Evolutionary conservation across 2,888 invertebrate species (phyloP).

Genomic region (Conops quadrifasciatus): DNA sequence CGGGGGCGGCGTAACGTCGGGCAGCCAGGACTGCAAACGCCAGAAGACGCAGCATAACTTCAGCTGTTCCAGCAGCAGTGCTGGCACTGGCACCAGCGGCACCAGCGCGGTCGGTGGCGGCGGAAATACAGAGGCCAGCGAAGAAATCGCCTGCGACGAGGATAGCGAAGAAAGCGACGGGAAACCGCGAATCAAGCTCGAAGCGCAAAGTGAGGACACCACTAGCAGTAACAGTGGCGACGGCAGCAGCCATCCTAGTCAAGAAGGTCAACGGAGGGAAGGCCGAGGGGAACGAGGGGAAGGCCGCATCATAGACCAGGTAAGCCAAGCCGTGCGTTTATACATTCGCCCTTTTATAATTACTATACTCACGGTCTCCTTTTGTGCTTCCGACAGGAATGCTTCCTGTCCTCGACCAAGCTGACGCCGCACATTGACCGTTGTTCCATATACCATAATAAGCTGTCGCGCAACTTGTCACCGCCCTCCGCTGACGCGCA

Average conservation of each 20-base stretch:
- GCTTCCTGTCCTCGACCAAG: constrained; percentile 49
- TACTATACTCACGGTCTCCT: neutral
- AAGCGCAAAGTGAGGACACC: neutral
- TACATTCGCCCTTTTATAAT: neutral
- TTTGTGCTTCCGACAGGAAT: constrained; percentile 41
- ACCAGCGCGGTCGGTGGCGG: too few species aligned
- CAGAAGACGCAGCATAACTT: constrained; percentile 65
- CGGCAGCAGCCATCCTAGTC: neutral
- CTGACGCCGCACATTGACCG: constrained; percentile 54
- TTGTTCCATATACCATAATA: constrained; percentile 15
- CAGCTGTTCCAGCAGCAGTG: constrained; percentile 15
- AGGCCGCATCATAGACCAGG: constrained; percentile 1
- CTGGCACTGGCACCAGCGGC: too few species aligned
- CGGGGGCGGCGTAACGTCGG: constrained; percentile 31
- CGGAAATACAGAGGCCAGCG: constrained; percentile 1
- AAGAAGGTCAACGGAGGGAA: neutral
- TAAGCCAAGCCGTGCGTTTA: neutral
- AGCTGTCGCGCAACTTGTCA: constrained; percentile 3
- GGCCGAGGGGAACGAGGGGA: too few species aligned
- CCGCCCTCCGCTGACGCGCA: neutral
- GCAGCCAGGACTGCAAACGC: constrained; percentile 65
- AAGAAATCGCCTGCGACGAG: constrained; percentile 24
- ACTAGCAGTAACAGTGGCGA: too few species aligned
- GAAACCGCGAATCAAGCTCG: constrained; percentile 34
- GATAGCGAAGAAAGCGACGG: constrained; percentile 39